Evolutionary conservation across 2,888 invertebrate species (phyloP), one percentile per base, ranked within the genome.

Genomic region (Dasypogon diadema): DNA sequence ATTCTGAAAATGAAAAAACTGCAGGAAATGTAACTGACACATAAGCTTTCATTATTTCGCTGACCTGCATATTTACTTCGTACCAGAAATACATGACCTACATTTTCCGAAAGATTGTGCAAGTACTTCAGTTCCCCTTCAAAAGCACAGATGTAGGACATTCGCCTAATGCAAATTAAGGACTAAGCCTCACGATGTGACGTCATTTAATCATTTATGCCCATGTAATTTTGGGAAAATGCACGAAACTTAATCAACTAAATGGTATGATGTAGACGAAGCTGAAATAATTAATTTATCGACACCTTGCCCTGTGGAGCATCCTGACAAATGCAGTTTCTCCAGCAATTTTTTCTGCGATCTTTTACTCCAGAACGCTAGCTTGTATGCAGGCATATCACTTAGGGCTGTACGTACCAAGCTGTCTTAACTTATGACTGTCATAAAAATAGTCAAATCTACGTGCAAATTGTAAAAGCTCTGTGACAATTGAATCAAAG

Each of bases 241-340:
- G 37, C 37, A 60, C 60, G n/a, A 42, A 60, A 42, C 21, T 60
- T 60, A 60, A 60, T 60, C 60, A 60, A 26, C 5, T 12, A 21
- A 42, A 60, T 60, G 22, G 12, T 21, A 37, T n/a, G 21, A 42
- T 22, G 21, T 16, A 42, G 37, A 21, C 37, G 21, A 34, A 60
- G 58, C 21, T 34, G 37, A 14, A 58, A 34, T 4, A 12, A 4
- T 37, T 37, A 60, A 60, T 60, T 60, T 37, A 60, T 42, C 42
- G 12, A 10, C 12, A n/a, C n/a, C n/a, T n/a, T n/a, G n/a, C n/a
- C n/a, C n/a, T n/a, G n/a, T n/a, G n/a, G n/a, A n/a, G n/a, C n/a
- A n/a, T 42, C 10, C n/a, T 3, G 3, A 6, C 12, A 42, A 30
- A 30, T 30, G 30, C 30, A 30, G 30, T 30, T 5, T 30, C 30